Evolutionary conservation across 2,888 invertebrate genomes (phyloP).

Genomic region (Eucera pruinosa): DNA sequence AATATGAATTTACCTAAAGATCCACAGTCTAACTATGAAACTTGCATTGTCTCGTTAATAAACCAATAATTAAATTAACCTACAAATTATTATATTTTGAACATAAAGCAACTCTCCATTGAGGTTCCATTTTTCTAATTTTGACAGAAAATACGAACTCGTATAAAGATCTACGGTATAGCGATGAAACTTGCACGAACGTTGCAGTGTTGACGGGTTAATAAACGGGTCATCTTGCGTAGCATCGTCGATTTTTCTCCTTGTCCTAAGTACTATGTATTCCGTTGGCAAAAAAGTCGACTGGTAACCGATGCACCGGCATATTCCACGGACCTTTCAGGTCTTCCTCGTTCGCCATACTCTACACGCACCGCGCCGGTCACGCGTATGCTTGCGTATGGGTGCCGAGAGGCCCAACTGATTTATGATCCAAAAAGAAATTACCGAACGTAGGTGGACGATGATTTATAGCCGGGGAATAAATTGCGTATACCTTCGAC

Average conservation of each 20-base stretch:
- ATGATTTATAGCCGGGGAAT: constrained; percentile 77
- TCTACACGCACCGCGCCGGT: constrained; percentile 15
- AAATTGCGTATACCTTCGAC: constrained; percentile 73
- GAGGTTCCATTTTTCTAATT: too few species aligned
- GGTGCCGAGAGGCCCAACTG: constrained; percentile 63
- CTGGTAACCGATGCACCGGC: constrained; percentile 30
- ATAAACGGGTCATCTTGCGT: constrained; percentile 31
- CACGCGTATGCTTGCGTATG: constrained; percentile 54
- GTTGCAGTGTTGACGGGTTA: constrained; percentile 16
- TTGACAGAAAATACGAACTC: too few species aligned
- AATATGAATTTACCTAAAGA: too few species aligned
- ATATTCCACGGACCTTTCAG: constrained; percentile 9
- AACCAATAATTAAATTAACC: too few species aligned
- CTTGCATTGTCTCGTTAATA: too few species aligned
- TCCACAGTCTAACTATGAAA: too few species aligned
- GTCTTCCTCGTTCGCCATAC: background rate
- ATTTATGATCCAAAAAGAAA: constrained; percentile 78
- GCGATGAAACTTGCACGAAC: too few species aligned
- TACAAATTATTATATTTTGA: too few species aligned
- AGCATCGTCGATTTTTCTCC: constrained; percentile 21
- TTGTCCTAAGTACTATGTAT: background rate
- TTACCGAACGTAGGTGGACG: constrained; percentile 78
- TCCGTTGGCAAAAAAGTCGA: constrained; percentile 29
- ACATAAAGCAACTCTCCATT: too few species aligned
- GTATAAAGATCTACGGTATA: too few species aligned